Evolutionary conservation across 2,888 invertebrate species (phyloP).

Genomic region (Drosophila atripex): DNA sequence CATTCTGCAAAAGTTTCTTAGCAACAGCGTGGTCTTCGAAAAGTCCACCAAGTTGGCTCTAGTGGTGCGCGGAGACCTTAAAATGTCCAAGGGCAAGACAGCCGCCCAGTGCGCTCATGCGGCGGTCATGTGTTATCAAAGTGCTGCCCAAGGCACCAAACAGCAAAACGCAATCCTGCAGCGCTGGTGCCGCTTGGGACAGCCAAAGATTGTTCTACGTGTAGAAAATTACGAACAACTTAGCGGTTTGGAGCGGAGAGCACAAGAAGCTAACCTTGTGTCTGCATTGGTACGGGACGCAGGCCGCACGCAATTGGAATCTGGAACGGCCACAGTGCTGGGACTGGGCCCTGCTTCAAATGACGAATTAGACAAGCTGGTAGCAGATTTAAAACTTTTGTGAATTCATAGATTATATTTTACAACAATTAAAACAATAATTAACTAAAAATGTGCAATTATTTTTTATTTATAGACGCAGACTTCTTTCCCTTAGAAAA

Average conservation of each 20-base stretch:
- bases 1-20: constrained; percentile 52
- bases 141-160: constrained; percentile 79
- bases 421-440: constrained; percentile 25
- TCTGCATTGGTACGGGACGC: constrained; percentile 88
- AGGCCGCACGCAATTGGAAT: constrained; percentile 88
- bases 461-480: neutral
- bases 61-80: constrained; percentile 89
- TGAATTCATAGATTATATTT: constrained; percentile 19
- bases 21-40: constrained; percentile 18
- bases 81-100: constrained; percentile 91
- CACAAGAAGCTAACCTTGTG: constrained; percentile 85
- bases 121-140: constrained; percentile 88
- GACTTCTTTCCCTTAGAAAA: constrained; percentile 25
- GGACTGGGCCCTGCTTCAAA: constrained; percentile 89
- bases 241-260: constrained; percentile 84
- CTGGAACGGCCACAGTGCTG: constrained; percentile 88
- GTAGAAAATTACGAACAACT: constrained; percentile 85
- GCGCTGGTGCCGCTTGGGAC: constrained; percentile 88
- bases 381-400: constrained; percentile 87
- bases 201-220: constrained; percentile 90
- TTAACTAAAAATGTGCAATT: neutral
- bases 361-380: constrained; percentile 86
- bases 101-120: constrained; percentile 93
- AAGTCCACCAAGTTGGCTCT: constrained; percentile 87
- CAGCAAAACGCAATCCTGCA: constrained; percentile 82